Evolutionary conservation across 2,113 vertebrate genomes (phyloP), one percentile per base, ranked within the genome.

Genomic region (Gallinago media): DNA sequence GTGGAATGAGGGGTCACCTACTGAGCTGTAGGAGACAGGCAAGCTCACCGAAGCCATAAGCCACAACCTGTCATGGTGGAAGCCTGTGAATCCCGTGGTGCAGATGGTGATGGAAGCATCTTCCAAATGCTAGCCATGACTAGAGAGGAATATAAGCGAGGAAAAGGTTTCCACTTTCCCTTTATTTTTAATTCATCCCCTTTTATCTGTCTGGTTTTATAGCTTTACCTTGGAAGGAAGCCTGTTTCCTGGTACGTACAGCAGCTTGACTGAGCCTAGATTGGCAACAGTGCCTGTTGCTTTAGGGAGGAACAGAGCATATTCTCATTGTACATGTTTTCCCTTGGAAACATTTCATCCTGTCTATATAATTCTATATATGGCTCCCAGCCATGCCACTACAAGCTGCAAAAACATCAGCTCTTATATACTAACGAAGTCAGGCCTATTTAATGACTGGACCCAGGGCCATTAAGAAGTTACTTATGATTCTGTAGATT

Each of bases 311-410:
- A 96, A 92, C 85, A 95, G 92, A 96, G 89, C 89, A 92, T 89
- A 90, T 95, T 96, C 96, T 96, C 95, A 94, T 92, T 95, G 95
- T 96, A 87, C 83, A 66, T 96, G 96, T 96, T 97, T 97, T 96
- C 88, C 79, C 89, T 97, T 95, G 91, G 96, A 95, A 97, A 91
- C 71, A 23, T 92, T 96, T 96, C 85, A 96, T 94, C 95, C 96
- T 90, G 94, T 76, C 96, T 94, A 75, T 96, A 96, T 95, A 96
- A 95, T 86, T 96, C 94, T 94, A 94, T 93, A 81, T 54, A 62
- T 92, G 96, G 94, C 95, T 96, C 46, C 58, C 79, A 94, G 95
- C 95, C 96, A 96, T 94, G 91, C 92, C 96, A 96, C 92, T 85
- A 71, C 93, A 97, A 95, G 94, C 87, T 95, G 94, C 95, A 94